These are phyloP conservation scores for Microctonus brassicae DNA, from an alignment of 2,888 invertebrate species.

Conservation along the genomic window DNA sequence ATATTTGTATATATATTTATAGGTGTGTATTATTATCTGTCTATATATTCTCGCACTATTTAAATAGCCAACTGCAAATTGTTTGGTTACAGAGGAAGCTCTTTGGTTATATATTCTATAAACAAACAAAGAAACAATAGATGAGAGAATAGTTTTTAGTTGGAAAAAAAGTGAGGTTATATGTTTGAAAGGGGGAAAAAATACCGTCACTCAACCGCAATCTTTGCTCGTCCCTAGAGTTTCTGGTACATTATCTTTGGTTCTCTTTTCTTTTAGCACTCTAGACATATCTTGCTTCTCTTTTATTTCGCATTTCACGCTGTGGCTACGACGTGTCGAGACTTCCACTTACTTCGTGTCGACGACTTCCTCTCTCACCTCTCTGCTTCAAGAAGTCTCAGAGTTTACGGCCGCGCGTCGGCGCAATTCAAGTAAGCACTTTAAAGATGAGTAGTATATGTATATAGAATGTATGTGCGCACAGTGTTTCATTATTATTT, in stretches of 20 bases:
- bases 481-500: background rate
- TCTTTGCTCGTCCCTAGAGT: background rate
- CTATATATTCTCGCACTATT: background rate
- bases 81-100: background rate
- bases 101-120: conserved; percentile 16
- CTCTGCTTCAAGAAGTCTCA: conserved; percentile 16
- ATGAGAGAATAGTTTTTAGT: background rate
- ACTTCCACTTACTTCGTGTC: conserved; percentile 53
- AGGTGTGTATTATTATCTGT: background rate
- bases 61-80: conserved; percentile 13
- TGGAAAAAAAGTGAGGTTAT: background rate
- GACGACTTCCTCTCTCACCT: conserved; percentile 1
- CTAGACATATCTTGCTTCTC: background rate
- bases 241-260: background rate
- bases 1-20: background rate
- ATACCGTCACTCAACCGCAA: background rate
- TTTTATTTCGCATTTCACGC: conserved; percentile 22
- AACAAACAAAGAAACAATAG: conserved; percentile 19
- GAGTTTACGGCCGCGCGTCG: conserved; percentile 3
- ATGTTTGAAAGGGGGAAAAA: background rate
- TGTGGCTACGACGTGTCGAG: conserved; percentile 52
- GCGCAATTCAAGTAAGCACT: conserved; percentile 29
- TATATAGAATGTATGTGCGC: background rate
- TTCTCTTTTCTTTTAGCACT: background rate
- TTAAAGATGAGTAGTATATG: conserved; percentile 7